Percentiles rank a stretch among this genome's conserved stretches.
Evolutionary conservation across 2,113 vertebrate genomes (phyloP).

Genomic region (Paramisgurnus dabryanus): DNA sequence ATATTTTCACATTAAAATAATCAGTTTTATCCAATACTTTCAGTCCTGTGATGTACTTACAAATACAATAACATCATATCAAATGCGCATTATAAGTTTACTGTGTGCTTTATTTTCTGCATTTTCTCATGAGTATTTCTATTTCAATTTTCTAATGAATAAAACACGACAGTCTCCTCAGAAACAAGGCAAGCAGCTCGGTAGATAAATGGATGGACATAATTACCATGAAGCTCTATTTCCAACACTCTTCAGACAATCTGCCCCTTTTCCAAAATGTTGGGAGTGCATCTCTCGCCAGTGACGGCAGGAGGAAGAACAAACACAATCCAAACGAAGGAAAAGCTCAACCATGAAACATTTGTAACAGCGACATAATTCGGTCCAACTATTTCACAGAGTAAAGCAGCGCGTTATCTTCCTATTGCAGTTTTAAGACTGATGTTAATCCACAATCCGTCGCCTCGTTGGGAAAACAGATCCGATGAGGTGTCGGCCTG

Average conservation of each 20-base stretch:
- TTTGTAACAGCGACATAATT: constrained; percentile 63
- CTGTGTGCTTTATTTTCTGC: neutral
- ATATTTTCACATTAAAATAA: neutral
- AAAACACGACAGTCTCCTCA: neutral
- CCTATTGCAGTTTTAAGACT: constrained; percentile 78
- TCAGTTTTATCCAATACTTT: neutral
- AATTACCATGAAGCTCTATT: constrained; percentile 68
- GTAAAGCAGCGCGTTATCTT: constrained; percentile 72
- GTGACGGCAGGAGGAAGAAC: constrained; percentile 51
- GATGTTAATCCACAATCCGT: constrained; percentile 79
- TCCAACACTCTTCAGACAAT: constrained; percentile 59
- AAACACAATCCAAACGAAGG: constrained; percentile 50
- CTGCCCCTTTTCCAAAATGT: constrained; percentile 65
- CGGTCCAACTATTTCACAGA: constrained; percentile 78
- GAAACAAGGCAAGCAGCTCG: constrained; percentile 11
- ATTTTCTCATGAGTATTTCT: neutral
- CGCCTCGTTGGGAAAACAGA: constrained; percentile 74
- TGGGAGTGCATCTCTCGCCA: constrained; percentile 59
- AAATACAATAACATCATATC: neutral
- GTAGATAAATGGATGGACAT: constrained; percentile 27
- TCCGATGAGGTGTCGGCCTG: constrained; percentile 63
- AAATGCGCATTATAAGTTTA: constrained; percentile 14
- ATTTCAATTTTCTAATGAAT: neutral
- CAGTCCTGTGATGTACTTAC: neutral
- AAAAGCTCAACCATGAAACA: constrained; percentile 54